These are phyloP conservation scores for Acronicta leporina DNA, from an alignment of 2,888 invertebrate species.

Conservation along the genomic window DNA sequence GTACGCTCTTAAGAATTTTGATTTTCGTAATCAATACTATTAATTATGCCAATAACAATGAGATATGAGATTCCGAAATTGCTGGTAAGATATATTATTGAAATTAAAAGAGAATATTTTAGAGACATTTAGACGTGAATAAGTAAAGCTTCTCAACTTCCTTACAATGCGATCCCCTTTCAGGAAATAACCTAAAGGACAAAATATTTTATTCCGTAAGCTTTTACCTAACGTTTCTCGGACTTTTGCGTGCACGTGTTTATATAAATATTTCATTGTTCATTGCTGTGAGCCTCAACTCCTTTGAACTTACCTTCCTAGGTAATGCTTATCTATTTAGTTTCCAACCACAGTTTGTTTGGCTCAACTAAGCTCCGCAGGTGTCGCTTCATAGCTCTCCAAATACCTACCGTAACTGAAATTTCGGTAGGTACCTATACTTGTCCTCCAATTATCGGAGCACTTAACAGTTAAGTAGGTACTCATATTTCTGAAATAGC, in stretches of 20 bases:
- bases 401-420: slow-evolving; percentile 3
- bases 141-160: slow-evolving; percentile 23
- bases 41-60: no score
- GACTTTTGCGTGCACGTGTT: background rate
- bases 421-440: slow-evolving; percentile 9
- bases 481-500: slow-evolving; percentile 27
- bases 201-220: slow-evolving; percentile 31
- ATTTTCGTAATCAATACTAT: no score
- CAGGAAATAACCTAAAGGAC: slow-evolving; percentile 12
- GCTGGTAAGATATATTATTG: no score
- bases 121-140: slow-evolving; percentile 14
- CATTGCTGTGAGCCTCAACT: slow-evolving; percentile 10
- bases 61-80: no score
- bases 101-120: slow-evolving; percentile 5
- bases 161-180: slow-evolving; percentile 8
- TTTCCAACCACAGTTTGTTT: background rate
- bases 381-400: no score
- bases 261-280: slow-evolving; percentile 27
- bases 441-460: slow-evolving; percentile 39
- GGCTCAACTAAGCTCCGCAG: no score
- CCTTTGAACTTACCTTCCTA: slow-evolving; percentile 5
- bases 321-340: background rate
- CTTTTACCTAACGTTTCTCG: slow-evolving; percentile 12
- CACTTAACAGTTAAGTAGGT: slow-evolving; percentile 20
- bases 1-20: no score